These are phyloP conservation scores for Drosophila dunni DNA, from an alignment of 1,140 invertebrate species.

Conservation along the genomic window DNA sequence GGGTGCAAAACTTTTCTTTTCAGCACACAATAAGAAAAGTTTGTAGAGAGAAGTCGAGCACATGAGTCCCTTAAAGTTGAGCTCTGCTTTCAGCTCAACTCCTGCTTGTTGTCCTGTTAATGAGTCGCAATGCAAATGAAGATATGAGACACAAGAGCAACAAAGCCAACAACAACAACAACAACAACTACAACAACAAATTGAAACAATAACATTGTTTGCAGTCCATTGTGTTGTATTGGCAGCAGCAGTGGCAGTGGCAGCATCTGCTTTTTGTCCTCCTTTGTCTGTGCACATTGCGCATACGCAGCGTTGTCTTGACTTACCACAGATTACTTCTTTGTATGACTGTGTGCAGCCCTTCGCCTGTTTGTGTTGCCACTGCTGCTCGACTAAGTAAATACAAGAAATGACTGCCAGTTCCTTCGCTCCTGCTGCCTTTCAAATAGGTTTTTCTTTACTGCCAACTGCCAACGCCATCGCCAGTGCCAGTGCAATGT, in stretches of 20 bases:
- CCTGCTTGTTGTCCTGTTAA: slow-evolving; percentile 57
- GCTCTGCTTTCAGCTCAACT: slow-evolving; percentile 37
- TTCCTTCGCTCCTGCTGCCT: slow-evolving; percentile 25
- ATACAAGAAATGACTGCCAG: slow-evolving; percentile 55
- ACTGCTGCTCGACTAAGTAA: slow-evolving; percentile 37
- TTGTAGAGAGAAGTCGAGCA: slow-evolving; percentile 14
- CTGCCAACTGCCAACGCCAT: slow-evolving; percentile 7
- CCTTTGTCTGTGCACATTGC: slow-evolving; percentile 55
- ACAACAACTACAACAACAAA: neutral
- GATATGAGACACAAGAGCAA: slow-evolving; percentile 42
- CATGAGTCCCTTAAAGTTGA: neutral
- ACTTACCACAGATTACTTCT: slow-evolving; percentile 28
- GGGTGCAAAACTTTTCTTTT: slow-evolving; percentile 29
- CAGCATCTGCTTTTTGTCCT: slow-evolving; percentile 43
- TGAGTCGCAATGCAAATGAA: slow-evolving; percentile 67
- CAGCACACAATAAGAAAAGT: slow-evolving; percentile 54
- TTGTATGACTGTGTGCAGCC: slow-evolving; percentile 18
- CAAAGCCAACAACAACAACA: neutral
- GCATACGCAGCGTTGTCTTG: slow-evolving; percentile 68
- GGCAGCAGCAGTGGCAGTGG: slow-evolving; percentile 9
- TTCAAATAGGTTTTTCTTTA: slow-evolving; percentile 25
- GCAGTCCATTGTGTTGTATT: slow-evolving; percentile 22
- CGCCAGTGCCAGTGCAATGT: neutral
- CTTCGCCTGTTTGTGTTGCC: slow-evolving; percentile 7
- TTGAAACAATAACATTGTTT: slow-evolving; percentile 1